Conservation (phyloP, 2,113 vertebrate species). For the Sminthopsis crassicaudata region DNA sequence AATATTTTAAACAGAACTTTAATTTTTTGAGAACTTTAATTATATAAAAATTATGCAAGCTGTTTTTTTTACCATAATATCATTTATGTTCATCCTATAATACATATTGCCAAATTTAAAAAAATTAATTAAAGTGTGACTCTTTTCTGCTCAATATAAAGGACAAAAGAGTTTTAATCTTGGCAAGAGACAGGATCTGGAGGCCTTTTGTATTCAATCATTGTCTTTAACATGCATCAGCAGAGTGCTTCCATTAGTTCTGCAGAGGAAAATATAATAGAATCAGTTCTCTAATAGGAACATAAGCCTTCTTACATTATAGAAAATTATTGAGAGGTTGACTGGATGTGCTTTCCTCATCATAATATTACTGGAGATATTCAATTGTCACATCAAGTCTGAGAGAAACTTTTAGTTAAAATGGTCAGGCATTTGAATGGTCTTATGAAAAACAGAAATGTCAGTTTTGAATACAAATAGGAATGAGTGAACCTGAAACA, state of each 20-base stretch:
- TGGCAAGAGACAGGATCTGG: conserved; percentile 62
- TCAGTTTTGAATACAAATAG: conserved; percentile 10
- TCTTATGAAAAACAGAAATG: neutral
- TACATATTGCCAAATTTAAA: conserved; percentile 67
- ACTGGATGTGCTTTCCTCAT: conserved; percentile 59
- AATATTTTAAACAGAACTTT: conserved; percentile 42
- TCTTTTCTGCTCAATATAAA: conserved; percentile 71
- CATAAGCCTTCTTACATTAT: conserved; percentile 68
- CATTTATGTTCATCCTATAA: neutral
- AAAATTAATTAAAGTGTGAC: conserved; percentile 65
- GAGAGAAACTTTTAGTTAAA: conserved; percentile 47
- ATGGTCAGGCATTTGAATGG: conserved; percentile 42
- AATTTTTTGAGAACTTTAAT: conserved; percentile 18
- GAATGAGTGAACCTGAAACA: neutral
- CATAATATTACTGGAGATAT: conserved; percentile 40
- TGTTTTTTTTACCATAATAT: conserved; percentile 11
- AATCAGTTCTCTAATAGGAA: conserved; percentile 67
- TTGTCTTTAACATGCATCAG: conserved; percentile 74
- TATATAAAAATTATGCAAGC: conserved; percentile 38
- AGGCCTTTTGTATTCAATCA: conserved; percentile 68
- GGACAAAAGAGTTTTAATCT: conserved; percentile 64
- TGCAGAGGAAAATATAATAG: conserved; percentile 64
- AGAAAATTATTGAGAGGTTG: conserved; percentile 74
- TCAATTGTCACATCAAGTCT: conserved; percentile 52
- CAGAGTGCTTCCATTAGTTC: conserved; percentile 69